phyloP scores from a whole-genome alignment of 2,797 vertebrate species.

The Protosalanx chinensis region DNA sequence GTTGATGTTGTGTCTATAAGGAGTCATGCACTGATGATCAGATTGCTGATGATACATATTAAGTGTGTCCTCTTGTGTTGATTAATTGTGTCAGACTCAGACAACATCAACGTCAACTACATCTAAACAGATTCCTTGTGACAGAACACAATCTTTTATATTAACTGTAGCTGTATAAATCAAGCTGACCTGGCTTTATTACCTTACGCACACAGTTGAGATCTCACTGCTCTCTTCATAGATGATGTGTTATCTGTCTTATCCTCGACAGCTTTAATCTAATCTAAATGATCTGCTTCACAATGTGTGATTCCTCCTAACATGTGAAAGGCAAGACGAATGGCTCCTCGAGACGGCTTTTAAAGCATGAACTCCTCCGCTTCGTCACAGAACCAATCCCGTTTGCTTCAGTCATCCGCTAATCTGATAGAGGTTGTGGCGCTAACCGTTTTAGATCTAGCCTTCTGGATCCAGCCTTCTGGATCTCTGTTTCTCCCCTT shows the following conservation, averaged over 20 bases:
- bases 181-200: background rate
- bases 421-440: conserved; percentile 63
- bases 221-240: background rate
- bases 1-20: no score
- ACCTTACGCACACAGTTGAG: background rate
- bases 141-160: no score
- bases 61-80: background rate
- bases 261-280: conserved; percentile 58
- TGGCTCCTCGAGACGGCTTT: conserved; percentile 56
- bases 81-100: background rate
- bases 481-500: conserved; percentile 56
- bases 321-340: conserved; percentile 59
- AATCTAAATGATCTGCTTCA: conserved; percentile 53
- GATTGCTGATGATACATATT: background rate
- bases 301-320: conserved; percentile 46
- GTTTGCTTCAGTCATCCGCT: conserved; percentile 67
- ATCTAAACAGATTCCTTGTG: background rate
- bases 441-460: conserved; percentile 57
- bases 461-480: conserved; percentile 62
- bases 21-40: background rate
- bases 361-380: conserved; percentile 56
- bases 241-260: conserved; percentile 28
- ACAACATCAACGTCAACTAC: background rate
- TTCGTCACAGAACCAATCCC: conserved; percentile 69
- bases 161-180: no score